Evolutionary conservation across 2,113 vertebrate genomes (phyloP), one percentile per base, ranked within the genome.

Genomic region (Oreamnos americanus): DNA sequence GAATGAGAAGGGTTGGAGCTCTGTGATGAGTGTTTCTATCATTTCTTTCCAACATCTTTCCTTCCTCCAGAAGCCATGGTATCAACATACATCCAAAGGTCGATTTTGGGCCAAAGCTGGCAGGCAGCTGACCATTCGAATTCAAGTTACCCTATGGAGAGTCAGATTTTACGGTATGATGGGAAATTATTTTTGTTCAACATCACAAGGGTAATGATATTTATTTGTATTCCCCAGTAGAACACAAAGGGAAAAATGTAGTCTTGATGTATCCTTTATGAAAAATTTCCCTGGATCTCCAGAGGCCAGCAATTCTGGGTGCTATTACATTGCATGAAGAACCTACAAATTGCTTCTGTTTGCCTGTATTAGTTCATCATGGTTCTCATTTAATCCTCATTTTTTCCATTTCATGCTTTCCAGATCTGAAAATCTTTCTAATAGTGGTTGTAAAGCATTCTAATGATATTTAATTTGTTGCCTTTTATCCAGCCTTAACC

Each of bases 401-500:
- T 47, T 92, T 82, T 96, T 17, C 55, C 15, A 83, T 91, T 96
- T 95, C 60, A 82, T 51, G 58, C 26, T 92, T 94, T 95, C 26
- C 39, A 86, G 55, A 92, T 76, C 15, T 91, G n/a, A 87, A 74
- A 86, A 53, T 90, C 10, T 84, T 95, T 87, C 86, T 45, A 96
- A 10, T 4, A 74, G 39, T 87, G 92, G 26, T 26, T n/a, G 76
- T 88, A 81, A 33, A 33, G 16, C 23, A 84, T 87, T 74, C 17
- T 87, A 87, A 81, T 94, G 45, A 84, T 85, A 93, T 57, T 87
- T 95, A 93, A 90, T 91, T 87, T 60, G 12, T 74, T 79, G 16
- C 7, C n/a, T 84, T 97, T 83, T 64, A 86, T 87, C 39, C 43
- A 67, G 3, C 28, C 49, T 98, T 79, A 53, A 39, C 94, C 30